Evolutionary conservation across 2,888 invertebrate species (phyloP), one percentile per base, ranked within the genome.

Genomic region (Ormia ochracea): DNA sequence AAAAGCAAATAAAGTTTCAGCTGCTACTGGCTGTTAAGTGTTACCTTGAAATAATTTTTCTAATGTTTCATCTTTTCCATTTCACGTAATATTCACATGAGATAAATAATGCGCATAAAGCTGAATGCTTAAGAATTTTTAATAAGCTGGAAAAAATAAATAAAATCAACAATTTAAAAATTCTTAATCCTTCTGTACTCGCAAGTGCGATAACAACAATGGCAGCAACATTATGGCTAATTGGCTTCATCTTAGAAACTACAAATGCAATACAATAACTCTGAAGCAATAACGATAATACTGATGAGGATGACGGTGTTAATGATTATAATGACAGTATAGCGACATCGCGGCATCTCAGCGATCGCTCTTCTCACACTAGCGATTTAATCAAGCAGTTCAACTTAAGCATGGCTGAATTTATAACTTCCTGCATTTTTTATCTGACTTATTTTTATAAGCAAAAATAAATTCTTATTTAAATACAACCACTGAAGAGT

Each of bases 361-460:
- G 19, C 68, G 21, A 31, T 17, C 2, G 23, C 10, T 6, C 21
- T 23, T 63, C 33, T 33, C 14, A n/a, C n/a, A 17, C n/a, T 28
- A 68, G 21, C 50, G 17, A 68, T 45, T 68, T 54, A 61, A 36
- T 70, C 31, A 69, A 56, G 59, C 75, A 66, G 54, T 50, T 75
- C 12, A 31, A 59, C 50, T 65, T 58, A 63, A 69, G 38, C 69
- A 58, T 77, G 26, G 17, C 33, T 58, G 70, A 50, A 77, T 70
- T 70, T 77, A 77, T 77, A 77, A 70, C 76, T 77, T 77, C 76
- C 76, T 63, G 70, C 63, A 41, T 70, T 76, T 48, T 31, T 17
- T 61, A 43, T 63, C 23, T 43, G 17, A 31, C 3, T 14, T 54
- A 43, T 54, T 73, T 63, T 26, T 33, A 19, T 10, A 28, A 9